Evolutionary conservation across 2,888 invertebrate genomes (phyloP), one percentile per base, ranked within the genome.

Genomic region (Nezara viridula): DNA sequence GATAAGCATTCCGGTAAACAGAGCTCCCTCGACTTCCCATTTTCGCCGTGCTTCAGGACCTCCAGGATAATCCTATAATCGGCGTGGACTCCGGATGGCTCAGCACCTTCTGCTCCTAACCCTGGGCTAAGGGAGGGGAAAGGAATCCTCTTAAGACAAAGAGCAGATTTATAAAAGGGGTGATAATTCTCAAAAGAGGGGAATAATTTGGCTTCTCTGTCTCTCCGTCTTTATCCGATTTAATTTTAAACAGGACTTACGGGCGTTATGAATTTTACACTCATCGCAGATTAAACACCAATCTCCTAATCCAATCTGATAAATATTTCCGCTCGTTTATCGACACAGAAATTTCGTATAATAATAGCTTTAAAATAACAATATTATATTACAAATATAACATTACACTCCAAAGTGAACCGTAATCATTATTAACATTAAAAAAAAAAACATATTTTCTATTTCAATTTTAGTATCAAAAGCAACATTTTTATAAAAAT

Each of bases 121-220:
- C 49, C 10, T 52, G 52, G 12, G n/a, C n/a, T n/a, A n/a, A 10
- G n/a, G n/a, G 3, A n/a, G 60, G 60, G 27, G 27, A 60, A 14
- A 12, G 60, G 12, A 88, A 88, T 73, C 88, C 73, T 88, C 88
- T 73, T 88, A 87, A 88, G 73, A 47, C 88, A 73, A 73, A 73
- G 86, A 88, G 27, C n/a, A 88, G 88, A 73, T 88, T 88, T 49
- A 73, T 55, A 60, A 86, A 86, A 66, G 88, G 87, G 73, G 73
- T 88, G 55, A 73, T 88, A 88, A 88, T 88, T 88, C 88, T 88
- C 60, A 88, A 88, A 88, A 88, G 73, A n/a, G 88, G 49, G 49
- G 88, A 49, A 88, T 88, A 88, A 88, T 88, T 88, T 73, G 73
- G 9, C 73, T 47, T 47, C 40, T 55, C 55, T 55, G 55, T n/a